Evolutionary conservation across 2,888 invertebrate genomes (phyloP).

Genomic region (Hylaea fasciaria): DNA sequence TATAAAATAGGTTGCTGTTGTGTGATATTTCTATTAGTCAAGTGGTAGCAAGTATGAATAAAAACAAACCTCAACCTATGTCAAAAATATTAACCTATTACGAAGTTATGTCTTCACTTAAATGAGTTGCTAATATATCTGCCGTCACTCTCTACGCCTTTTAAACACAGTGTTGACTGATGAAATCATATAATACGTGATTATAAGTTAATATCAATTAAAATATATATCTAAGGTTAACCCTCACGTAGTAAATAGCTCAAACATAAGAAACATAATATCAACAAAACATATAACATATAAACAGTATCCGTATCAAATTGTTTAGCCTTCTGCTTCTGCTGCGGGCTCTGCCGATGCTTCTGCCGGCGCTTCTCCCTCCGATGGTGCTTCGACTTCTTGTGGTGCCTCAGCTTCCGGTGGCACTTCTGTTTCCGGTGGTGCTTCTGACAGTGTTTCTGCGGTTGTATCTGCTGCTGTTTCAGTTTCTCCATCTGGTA

Average conservation of each 20-base stretch:
- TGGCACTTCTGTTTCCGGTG: constrained; percentile 32
- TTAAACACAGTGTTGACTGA: background rate
- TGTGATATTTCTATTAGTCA: too few relatives aligned
- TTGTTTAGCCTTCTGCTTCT: constrained; percentile 7
- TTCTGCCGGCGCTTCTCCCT: constrained; percentile 22
- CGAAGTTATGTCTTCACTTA: background rate
- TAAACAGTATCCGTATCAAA: constrained; percentile 18
- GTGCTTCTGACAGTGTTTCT: constrained; percentile 4
- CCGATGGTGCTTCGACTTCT: constrained; percentile 33
- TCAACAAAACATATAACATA: constrained; percentile 28
- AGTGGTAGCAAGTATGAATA: too few relatives aligned
- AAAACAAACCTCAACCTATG: too few relatives aligned
- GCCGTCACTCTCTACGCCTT: background rate
- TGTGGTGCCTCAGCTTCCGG: constrained; percentile 23
- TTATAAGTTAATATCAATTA: constrained; percentile 16
- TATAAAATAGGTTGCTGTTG: too few relatives aligned
- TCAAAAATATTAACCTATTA: too few relatives aligned
- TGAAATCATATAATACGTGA: background rate
- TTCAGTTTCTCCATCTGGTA: constrained; percentile 25
- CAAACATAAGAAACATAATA: constrained; percentile 35
- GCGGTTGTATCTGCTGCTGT: constrained; percentile 18
- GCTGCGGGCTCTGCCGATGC: constrained; percentile 17
- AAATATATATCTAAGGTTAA: constrained; percentile 25
- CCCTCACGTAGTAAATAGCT: constrained; percentile 33
- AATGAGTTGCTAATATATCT: too few relatives aligned